Conservation (phyloP, 2,888 invertebrate species). For the Bellardia pandia region DNA sequence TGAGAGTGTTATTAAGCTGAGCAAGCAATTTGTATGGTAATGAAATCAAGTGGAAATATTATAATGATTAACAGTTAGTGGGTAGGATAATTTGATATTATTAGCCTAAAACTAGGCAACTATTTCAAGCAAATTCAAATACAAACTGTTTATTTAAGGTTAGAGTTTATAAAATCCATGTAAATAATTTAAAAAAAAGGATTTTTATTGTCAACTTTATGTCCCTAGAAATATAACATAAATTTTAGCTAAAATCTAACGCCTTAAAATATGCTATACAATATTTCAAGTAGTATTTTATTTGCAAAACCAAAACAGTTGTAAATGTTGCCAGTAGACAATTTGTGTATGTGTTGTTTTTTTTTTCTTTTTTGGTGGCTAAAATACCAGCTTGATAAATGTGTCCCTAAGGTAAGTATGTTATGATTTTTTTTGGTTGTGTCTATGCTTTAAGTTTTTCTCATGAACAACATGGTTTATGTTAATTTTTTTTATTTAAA, state of each 20-base stretch:
- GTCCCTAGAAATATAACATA: constrained; percentile 21
- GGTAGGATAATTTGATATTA: neutral
- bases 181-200: neutral
- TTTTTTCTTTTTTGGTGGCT: neutral
- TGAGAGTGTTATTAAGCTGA: neutral
- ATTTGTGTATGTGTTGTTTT: neutral
- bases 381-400: constrained; percentile 42
- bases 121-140: neutral
- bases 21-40: constrained; percentile 35
- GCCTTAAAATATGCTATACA: constrained; percentile 19
- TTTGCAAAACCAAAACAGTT: neutral
- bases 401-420: constrained; percentile 55
- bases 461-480: neutral
- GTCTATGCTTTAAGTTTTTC: neutral
- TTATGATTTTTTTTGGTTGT: constrained; percentile 7
- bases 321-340: constrained; percentile 29
- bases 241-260: neutral
- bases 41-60: constrained; percentile 58
- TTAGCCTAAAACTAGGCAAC: constrained; percentile 30
- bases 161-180: neutral
- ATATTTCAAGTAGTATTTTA: neutral
- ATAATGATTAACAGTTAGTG: constrained; percentile 3
- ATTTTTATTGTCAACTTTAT: neutral
- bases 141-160: neutral
- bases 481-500: constrained; percentile 14